A percentile compares a stretch with the other conserved stretches of the same genome.
Evolutionary conservation across 2,797 vertebrate species (phyloP).

Genomic region (Eutrigla gurnardus): DNA sequence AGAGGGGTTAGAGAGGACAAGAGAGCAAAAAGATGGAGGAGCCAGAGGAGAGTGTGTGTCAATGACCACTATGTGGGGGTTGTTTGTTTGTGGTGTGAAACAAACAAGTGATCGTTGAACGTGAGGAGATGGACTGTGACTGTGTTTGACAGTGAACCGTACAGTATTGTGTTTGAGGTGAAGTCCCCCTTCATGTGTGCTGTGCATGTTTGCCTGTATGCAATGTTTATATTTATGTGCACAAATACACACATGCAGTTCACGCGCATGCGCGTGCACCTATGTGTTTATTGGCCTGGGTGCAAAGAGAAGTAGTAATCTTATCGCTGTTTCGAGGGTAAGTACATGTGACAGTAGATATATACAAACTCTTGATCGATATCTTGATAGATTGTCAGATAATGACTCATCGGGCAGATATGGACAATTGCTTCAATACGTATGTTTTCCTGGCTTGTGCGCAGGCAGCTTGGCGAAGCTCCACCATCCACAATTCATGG

Average conservation of each 20-base stretch:
- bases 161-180: conserved; percentile 24
- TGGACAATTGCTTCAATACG: conserved; percentile 68
- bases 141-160: conserved; percentile 68
- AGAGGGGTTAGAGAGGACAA: conserved; percentile 44
- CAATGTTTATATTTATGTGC: conserved; percentile 12
- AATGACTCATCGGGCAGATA: conserved; percentile 67
- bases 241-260: conserved; percentile 23
- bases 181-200: conserved; percentile 18
- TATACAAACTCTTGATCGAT: conserved; percentile 79
- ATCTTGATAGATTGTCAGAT: conserved; percentile 79
- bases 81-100: conserved; percentile 83
- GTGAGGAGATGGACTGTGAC: conserved; percentile 77
- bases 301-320: conserved; percentile 69
- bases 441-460: conserved; percentile 56
- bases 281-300: conserved; percentile 65
- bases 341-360: conserved; percentile 77
- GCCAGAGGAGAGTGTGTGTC: conserved; percentile 63
- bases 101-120: conserved; percentile 82
- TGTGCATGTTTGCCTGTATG: neutral
- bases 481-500: conserved; percentile 55
- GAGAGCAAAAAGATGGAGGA: conserved; percentile 49
- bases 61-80: conserved; percentile 66
- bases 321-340: conserved; percentile 73
- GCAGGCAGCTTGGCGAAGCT: conserved; percentile 43
- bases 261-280: conserved; percentile 24